Base-by-base conservation (phyloP, 2,888 invertebrate species). In the Ditylenchus weischeri region DNA sequence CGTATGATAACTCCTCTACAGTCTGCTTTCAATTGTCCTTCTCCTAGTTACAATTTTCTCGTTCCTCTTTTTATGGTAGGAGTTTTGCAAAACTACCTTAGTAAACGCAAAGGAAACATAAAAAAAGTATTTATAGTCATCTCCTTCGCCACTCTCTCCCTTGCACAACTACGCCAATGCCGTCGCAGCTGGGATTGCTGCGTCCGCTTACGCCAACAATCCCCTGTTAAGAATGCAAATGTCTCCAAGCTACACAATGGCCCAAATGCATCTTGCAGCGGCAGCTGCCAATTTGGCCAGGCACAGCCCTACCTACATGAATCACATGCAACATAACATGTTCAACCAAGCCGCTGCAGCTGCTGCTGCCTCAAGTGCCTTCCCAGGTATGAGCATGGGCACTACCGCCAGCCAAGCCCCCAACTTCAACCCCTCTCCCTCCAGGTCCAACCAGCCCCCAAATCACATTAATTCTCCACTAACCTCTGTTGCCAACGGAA, bases 251-350 rank as follows among this genome's bases (percentile, higher is more conserved):
- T 23, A 54, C 29, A 23, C 21, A 10, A 54, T 54, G 54, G 54
- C 54, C 10, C 54, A 54, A 54, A 54, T 54, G 54, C 54, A 54
- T 29, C 54, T 54, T 54, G 54, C 54, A 21, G 63, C 66, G 3
- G 57, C 65, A 19, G 65, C 65, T 13, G 65, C 48, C 10, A 38
- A 49, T 7, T 48, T 63, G 10, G 66, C 50, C 29, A 23, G 50
- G 35, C 65, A 63, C 54, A 50, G 50, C n/a, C 66, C 66, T 11
- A 66, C 60, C 36, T 66, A 61, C 48, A 21, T 62, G 59, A 59
- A 65, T 19, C 3, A 15, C 8, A 43, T 43, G 43, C 43, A 43
- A 8, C 15, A 13, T 8, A 43, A 43, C 29, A 29, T 29, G 29
- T 29, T 29, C 29, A 29, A 29, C 29, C 29, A 29, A 29, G 50